phyloP scores from a whole-genome alignment of 1,140 invertebrate species.

The Dysdera silvatica region DNA sequence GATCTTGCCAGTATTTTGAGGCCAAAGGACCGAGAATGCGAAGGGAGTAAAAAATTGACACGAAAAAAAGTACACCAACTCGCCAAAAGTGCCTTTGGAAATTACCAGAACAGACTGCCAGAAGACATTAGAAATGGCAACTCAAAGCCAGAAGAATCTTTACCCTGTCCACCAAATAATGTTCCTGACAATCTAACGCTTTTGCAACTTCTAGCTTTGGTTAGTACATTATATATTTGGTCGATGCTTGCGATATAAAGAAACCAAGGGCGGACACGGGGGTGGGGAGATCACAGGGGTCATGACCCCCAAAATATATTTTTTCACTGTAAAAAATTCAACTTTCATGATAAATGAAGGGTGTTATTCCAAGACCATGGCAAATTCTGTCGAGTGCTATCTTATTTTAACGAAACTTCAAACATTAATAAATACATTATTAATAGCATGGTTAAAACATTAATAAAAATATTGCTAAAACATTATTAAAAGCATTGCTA shows the following conservation, averaged over 20 bases:
- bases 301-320: no score
- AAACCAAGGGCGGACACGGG: no score
- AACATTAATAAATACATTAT: constrained; percentile 25
- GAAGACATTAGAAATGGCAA: constrained; percentile 8
- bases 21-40: constrained; percentile 15
- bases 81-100: constrained; percentile 22
- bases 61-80: constrained; percentile 23
- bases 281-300: no score
- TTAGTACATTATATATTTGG: constrained; percentile 46
- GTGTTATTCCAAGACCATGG: no score
- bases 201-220: constrained; percentile 56
- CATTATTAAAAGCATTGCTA: no score
- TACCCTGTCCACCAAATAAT: background rate
- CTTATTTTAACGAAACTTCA: background rate
- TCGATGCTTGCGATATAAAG: background rate
- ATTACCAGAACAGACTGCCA: constrained; percentile 5
- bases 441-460: constrained; percentile 21
- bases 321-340: background rate
- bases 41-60: constrained; percentile 7
- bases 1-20: constrained; percentile 21
- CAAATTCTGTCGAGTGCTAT: no score
- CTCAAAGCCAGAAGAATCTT: background rate
- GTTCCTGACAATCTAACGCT: constrained; percentile 48
- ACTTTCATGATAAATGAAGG: no score
- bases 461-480: constrained; percentile 30